Evolutionary conservation across 2,113 vertebrate genomes (phyloP).

Genomic region (Sclerurus mexicanus): DNA sequence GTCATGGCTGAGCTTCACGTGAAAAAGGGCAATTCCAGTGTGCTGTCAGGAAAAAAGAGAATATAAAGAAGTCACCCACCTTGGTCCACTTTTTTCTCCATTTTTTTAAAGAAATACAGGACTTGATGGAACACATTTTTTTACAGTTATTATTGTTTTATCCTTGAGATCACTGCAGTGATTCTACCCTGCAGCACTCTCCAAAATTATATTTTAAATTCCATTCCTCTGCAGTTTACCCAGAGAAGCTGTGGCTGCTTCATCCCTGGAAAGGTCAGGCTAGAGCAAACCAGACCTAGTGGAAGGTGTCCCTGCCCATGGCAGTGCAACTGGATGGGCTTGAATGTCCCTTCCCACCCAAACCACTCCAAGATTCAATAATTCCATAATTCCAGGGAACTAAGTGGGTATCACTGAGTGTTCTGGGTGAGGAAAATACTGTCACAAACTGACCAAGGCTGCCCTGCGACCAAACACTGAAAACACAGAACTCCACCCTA

Average conservation of each 20-base stretch:
- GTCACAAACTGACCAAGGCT: accelerated
- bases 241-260: neutral
- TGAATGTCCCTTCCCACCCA: neutral
- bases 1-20: slow-evolving; percentile 31
- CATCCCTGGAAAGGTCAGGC: neutral
- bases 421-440: accelerated
- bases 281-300: neutral
- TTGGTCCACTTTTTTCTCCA: accelerated
- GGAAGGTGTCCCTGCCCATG: neutral
- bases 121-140: accelerated
- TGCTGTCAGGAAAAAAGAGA: neutral
- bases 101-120: accelerated
- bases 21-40: neutral
- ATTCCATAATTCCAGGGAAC: neutral
- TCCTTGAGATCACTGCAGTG: neutral
- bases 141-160: accelerated
- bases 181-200: accelerated
- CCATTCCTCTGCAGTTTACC: neutral
- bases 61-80: neutral
- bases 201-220: neutral
- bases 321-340: neutral
- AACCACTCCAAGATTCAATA: neutral
- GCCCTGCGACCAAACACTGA: neutral
- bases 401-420: accelerated
- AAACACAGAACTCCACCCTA: neutral